These are phyloP conservation scores for Petromus typicus DNA, from an alignment of 2,113 vertebrate species.

Conservation along the genomic window DNA sequence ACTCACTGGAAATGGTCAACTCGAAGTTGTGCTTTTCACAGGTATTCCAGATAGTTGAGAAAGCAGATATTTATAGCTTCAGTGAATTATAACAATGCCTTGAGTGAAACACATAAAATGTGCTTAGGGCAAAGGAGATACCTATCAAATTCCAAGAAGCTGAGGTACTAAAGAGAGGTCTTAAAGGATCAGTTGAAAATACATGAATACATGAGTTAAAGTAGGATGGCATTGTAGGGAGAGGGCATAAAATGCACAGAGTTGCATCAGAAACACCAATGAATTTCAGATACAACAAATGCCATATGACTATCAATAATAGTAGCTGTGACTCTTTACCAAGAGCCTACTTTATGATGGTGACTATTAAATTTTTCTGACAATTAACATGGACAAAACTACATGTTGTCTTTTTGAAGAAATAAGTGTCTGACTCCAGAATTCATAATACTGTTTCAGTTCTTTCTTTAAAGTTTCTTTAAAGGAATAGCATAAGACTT, in stretches of 20 bases:
- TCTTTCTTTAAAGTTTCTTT: background rate
- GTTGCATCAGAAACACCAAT: background rate
- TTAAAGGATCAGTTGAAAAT: background rate
- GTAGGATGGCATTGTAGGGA: background rate
- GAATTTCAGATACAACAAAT: background rate
- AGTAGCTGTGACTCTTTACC: background rate
- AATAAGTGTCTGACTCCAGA: background rate
- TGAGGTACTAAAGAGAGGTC: background rate
- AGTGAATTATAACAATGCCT: background rate
- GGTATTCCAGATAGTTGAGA: background rate
- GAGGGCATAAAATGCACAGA: background rate
- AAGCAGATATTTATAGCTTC: background rate
- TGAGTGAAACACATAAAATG: background rate
- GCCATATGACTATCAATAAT: background rate
- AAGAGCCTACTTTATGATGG: background rate
- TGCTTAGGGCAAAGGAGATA: background rate
- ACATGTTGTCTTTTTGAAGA: background rate
- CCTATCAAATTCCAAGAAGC: background rate
- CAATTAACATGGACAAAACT: background rate
- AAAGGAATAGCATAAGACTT: background rate
- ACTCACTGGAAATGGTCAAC: background rate
- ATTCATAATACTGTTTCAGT: background rate
- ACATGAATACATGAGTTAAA: background rate
- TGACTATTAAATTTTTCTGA: background rate
- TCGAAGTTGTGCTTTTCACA: background rate